These are phyloP conservation scores for Odontothrips loti DNA, from an alignment of 2,888 invertebrate species.

Conservation along the genomic window DNA sequence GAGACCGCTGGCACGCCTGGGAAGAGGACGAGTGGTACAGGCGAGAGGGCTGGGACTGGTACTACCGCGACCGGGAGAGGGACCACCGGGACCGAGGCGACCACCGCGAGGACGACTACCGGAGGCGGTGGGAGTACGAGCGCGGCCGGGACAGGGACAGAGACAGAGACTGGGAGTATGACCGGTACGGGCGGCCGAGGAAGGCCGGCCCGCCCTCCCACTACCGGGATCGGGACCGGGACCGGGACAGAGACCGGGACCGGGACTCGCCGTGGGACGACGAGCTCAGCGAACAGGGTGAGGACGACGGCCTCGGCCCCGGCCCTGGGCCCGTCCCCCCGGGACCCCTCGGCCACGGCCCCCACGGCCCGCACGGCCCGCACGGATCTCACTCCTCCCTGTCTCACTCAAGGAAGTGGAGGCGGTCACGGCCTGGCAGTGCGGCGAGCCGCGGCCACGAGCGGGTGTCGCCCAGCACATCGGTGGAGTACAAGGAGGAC, in stretches of 20 bases:
- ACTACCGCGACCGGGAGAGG: slow-evolving; percentile 43
- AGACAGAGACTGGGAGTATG: slow-evolving; percentile 31
- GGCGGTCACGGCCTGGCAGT: neutral
- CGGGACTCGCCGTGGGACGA: slow-evolving; percentile 73
- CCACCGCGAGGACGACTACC: slow-evolving; percentile 48
- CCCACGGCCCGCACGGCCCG: neutral
- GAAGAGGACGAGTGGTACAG: slow-evolving; percentile 4
- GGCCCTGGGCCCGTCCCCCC: too few relatives aligned
- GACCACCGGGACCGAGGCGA: slow-evolving; percentile 47
- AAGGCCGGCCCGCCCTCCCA: neutral
- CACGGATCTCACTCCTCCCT: neutral
- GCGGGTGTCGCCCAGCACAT: slow-evolving; percentile 5
- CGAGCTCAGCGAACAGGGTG: slow-evolving; percentile 49
- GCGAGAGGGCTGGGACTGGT: slow-evolving; percentile 43
- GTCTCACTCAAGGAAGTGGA: neutral
- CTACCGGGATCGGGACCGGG: slow-evolving; percentile 50
- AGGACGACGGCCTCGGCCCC: slow-evolving; percentile 35
- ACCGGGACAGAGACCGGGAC: too few relatives aligned
- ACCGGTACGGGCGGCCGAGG: slow-evolving; percentile 37
- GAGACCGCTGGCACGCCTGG: slow-evolving; percentile 41
- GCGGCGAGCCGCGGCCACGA: slow-evolving; percentile 22
- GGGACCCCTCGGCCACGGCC: neutral
- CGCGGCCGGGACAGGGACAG: slow-evolving; percentile 39
- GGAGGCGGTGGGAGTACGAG: slow-evolving; percentile 44
- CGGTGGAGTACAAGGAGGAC: slow-evolving; percentile 16